phyloP scores from a whole-genome alignment of 1,140 invertebrate species.

The Trypoxylus dichotomus region DNA sequence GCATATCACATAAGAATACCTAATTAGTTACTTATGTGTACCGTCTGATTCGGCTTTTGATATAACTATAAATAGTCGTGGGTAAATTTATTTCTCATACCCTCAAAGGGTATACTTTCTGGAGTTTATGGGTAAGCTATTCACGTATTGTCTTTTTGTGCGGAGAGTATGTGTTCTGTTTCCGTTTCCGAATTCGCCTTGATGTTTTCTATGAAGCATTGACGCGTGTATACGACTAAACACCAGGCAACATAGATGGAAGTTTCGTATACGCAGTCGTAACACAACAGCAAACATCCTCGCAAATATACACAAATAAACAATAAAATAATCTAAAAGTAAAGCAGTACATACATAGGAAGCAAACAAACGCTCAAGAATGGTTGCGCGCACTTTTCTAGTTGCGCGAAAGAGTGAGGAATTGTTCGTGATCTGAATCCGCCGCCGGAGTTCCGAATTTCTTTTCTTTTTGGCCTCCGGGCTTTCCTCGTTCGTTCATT shows the following conservation, averaged over 20 bases:
- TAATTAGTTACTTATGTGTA: too few relatives aligned
- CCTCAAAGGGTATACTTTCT: too few relatives aligned
- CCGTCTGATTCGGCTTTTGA: too few relatives aligned
- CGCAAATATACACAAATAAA: constrained; percentile 44
- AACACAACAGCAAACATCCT: neutral
- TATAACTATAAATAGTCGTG: too few relatives aligned
- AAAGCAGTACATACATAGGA: constrained; percentile 35
- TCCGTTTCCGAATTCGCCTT: too few relatives aligned
- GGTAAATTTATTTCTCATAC: too few relatives aligned
- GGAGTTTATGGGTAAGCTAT: too few relatives aligned
- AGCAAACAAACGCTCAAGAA: constrained; percentile 47
- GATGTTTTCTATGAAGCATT: too few relatives aligned
- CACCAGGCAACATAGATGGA: neutral
- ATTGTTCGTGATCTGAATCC: constrained; percentile 49
- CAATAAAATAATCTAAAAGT: constrained; percentile 42
- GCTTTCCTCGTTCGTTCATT: neutral
- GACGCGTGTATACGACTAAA: neutral
- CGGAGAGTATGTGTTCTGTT: too few relatives aligned
- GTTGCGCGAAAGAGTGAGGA: constrained; percentile 43
- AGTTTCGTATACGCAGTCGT: neutral
- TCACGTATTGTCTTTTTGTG: too few relatives aligned
- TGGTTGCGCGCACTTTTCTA: constrained; percentile 47
- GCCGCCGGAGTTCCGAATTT: constrained; percentile 29
- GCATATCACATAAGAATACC: too few relatives aligned
- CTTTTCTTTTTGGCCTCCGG: constrained; percentile 27